Evolutionary conservation across 2,888 invertebrate species (phyloP), one percentile per base, ranked within the genome.

Genomic region (Dascillus cervinus): DNA sequence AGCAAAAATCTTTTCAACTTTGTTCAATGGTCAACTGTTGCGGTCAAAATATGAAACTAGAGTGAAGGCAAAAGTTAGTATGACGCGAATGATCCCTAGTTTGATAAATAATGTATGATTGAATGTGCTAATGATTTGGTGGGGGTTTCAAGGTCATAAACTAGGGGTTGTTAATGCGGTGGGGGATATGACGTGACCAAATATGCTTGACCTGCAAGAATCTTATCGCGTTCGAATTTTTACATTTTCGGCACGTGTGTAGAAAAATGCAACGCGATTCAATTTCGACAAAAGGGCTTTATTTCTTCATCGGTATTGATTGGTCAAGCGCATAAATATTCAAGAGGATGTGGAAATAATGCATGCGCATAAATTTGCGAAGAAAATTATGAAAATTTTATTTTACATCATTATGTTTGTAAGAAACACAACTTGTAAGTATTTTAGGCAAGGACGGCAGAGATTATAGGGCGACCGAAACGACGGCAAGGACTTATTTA

Each of bases 61-160:
- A 39, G 37, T 39, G 42, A 39, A 31, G 28, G 30, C 29, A 33
- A 37, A 32, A 26, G 24, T 20, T 23, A 26, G 19, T 33, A 26
- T 39, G 47, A 48, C 47, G 46, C 48, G 45, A 47, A 42, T 46
- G 50, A 51, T 51, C 47, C 39, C 31, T 29, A 26, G 43, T 44
- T 43, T 52, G 50, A 54, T 56, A 53, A 53, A 53, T 53, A 47
- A 49, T 51, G 52, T 52, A 52, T 49, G 44, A 48, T 46, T 43
- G 51, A 50, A 44, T 43, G 52, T 55, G 55, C 52, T 55, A 56
- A 57, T 57, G 52, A 53, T 41, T 37, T 42, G 37, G 49, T 44
- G 49, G 47, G 46, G 50, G 28, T 35, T 40, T 47, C 55, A 55
- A 55, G 57, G 56, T 54, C 53, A 50, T 42, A 46, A 34, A 25